A percentile compares a stretch with the other conserved stretches of the same genome.
These are phyloP conservation scores for Autographa gamma DNA, from an alignment of 2,888 invertebrate species.

Conservation along the genomic window DNA sequence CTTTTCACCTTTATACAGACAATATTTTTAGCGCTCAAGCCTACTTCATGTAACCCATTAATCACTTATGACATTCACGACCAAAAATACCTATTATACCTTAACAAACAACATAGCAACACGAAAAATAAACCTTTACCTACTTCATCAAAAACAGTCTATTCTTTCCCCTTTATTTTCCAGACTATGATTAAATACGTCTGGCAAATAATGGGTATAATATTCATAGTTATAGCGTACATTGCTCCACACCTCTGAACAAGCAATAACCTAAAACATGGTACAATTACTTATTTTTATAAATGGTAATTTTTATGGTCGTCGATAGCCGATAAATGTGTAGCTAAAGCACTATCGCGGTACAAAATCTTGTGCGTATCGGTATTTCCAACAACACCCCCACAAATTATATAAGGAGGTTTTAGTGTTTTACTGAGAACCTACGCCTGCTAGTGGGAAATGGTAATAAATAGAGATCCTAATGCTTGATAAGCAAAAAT, in stretches of 20 bases:
- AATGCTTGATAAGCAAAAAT: constrained; percentile 21
- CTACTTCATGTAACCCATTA: background rate
- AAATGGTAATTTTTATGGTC: constrained; percentile 32
- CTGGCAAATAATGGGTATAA: constrained; percentile 41
- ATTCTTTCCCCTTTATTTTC: constrained; percentile 28
- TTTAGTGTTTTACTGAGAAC: constrained; percentile 8
- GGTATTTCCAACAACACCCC: constrained; percentile 2
- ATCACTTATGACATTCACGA: constrained; percentile 1
- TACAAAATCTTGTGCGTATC: constrained; percentile 26
- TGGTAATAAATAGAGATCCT: constrained; percentile 33
- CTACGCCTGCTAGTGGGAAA: constrained; percentile 2
- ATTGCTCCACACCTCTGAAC: constrained; percentile 38
- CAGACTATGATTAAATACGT: constrained; percentile 37
- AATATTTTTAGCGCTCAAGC: background rate
- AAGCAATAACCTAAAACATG: constrained; percentile 28
- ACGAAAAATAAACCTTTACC: constrained; percentile 10
- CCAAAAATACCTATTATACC: background rate
- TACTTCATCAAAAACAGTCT: constrained; percentile 3
- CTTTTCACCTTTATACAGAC: background rate
- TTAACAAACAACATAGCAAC: background rate
- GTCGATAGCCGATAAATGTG: constrained; percentile 16
- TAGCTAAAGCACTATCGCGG: constrained; percentile 12
- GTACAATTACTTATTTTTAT: constrained; percentile 44
- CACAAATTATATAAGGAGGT: constrained; percentile 19
- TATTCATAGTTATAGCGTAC: constrained; percentile 41